Conservation (phyloP, 2,113 vertebrate genomes). For the Pavo muticus region DNA sequence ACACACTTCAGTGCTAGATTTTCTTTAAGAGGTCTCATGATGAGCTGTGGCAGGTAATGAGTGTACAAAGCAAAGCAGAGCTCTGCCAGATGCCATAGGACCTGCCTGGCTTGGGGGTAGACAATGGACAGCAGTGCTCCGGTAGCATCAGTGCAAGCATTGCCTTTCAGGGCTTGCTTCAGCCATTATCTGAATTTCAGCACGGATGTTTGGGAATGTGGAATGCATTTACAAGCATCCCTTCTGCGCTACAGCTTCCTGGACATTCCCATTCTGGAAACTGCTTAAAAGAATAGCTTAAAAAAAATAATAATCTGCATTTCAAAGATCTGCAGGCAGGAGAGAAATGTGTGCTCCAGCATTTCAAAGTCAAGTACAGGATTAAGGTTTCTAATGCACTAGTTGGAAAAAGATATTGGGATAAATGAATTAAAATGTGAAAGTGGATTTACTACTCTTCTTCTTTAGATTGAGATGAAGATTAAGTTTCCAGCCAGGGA, state of each 20-base stretch:
- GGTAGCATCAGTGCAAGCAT: not conserved
- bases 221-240: not conserved
- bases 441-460: slow-evolving; percentile 35
- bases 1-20: not conserved
- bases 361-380: slow-evolving; percentile 19
- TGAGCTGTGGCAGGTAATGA: not conserved
- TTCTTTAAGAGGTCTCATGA: not conserved
- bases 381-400: slow-evolving; percentile 49
- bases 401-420: slow-evolving; percentile 22
- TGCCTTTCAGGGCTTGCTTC: not conserved
- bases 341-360: not conserved
- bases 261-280: slow-evolving; percentile 39
- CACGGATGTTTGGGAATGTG: not conserved
- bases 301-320: not conserved
- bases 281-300: slow-evolving; percentile 6
- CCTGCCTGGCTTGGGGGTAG: not conserved
- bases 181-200: not conserved
- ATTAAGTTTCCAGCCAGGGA: slow-evolving; percentile 33
- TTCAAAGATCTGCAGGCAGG: slow-evolving; percentile 2
- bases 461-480: slow-evolving; percentile 37
- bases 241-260: slow-evolving; percentile 29
- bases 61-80: not conserved
- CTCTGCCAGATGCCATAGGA: not conserved
- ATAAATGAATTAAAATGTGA: slow-evolving; percentile 37
- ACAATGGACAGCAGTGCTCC: not conserved